Evolutionary conservation across 2,797 vertebrate species (phyloP).

Genomic region (Oreochromis grahami): DNA sequence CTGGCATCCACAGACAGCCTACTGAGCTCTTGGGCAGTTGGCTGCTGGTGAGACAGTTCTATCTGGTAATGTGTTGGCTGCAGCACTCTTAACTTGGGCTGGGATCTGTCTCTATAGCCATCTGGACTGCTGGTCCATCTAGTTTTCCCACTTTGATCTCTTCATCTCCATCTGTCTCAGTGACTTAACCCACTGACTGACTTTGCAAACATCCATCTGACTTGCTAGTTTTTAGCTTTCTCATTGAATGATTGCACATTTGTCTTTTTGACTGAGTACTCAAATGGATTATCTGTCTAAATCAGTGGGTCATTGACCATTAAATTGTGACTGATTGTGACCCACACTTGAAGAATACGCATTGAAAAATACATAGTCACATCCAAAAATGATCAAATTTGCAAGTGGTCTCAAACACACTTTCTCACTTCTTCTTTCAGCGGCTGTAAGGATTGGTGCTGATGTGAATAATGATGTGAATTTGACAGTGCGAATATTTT

Average conservation of each 20-base stretch:
- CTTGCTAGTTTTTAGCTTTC: neutral
- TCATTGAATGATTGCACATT: neutral
- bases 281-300: neutral
- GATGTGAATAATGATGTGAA: neutral
- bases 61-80: conserved; percentile 56
- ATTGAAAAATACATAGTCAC: neutral
- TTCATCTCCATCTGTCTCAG: conserved; percentile 57
- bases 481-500: neutral
- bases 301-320: neutral
- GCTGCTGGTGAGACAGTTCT: conserved; percentile 39
- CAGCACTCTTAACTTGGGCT: conserved; percentile 35
- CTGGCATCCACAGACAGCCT: conserved; percentile 14
- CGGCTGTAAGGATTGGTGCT: neutral
- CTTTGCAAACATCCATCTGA: conserved; percentile 3
- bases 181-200: conserved; percentile 55
- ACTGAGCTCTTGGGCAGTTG: conserved; percentile 45
- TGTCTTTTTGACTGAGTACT: neutral
- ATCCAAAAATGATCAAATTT: neutral
- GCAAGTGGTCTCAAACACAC: neutral
- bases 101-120: conserved; percentile 47
- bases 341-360: neutral
- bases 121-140: conserved; percentile 48
- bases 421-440: neutral
- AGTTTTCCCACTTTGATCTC: conserved; percentile 49
- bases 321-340: neutral